phyloP scores from a whole-genome alignment of 2,113 vertebrate genomes.

The Ifrita kowaldi region DNA sequence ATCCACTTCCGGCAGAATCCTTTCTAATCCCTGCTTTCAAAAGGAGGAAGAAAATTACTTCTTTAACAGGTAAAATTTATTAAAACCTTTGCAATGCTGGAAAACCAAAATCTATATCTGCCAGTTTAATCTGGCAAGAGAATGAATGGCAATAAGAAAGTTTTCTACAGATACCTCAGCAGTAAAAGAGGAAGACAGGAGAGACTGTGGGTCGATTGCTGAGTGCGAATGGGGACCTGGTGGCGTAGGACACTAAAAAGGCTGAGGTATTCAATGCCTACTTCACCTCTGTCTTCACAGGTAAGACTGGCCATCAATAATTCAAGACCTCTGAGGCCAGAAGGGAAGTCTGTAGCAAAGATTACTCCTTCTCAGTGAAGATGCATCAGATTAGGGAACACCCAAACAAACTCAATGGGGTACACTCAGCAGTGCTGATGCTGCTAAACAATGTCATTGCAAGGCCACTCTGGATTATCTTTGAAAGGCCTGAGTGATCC shows the following conservation, averaged over 20 bases:
- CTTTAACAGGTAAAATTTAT: neutral
- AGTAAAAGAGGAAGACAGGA: neutral
- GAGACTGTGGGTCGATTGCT: neutral
- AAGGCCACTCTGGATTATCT: neutral
- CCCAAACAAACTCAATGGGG: neutral
- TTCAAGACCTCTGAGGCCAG: neutral
- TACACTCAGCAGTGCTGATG: rapidly evolving
- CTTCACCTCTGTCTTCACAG: neutral
- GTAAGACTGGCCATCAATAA: neutral
- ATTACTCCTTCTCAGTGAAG: neutral
- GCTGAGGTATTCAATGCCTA: neutral
- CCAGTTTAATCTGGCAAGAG: neutral
- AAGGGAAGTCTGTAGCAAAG: neutral
- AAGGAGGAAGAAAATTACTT: neutral
- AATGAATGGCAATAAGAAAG: neutral
- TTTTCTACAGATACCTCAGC: neutral
- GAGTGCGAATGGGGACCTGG: neutral
- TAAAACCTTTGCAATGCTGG: neutral
- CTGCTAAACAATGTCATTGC: neutral
- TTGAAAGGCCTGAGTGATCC: neutral
- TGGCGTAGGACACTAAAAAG: neutral
- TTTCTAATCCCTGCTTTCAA: neutral
- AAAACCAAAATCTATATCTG: neutral
- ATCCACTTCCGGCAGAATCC: neutral
- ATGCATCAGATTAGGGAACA: neutral